These are phyloP conservation scores for Medauroidea extradentata DNA, from an alignment of 1,140 invertebrate genomes.

Conservation along the genomic window DNA sequence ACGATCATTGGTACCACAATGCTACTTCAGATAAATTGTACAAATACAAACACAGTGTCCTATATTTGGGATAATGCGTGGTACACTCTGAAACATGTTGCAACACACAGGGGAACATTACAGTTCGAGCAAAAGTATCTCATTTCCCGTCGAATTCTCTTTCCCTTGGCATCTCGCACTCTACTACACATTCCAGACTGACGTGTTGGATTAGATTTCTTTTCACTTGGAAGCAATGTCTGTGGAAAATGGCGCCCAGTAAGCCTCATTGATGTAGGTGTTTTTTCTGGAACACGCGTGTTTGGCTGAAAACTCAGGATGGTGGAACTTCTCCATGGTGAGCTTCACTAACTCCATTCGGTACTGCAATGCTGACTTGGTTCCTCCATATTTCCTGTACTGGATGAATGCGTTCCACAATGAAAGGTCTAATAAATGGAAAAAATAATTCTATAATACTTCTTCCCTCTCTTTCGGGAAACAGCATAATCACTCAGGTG, in stretches of 20 bases:
- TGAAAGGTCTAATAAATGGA: not conserved
- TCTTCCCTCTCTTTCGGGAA: slow-evolving; percentile 7
- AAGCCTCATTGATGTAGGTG: too few relatives aligned
- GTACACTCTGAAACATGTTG: slow-evolving; percentile 6
- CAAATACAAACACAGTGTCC: too few relatives aligned
- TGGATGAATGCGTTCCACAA: not conserved
- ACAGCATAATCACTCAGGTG: slow-evolving; percentile 2
- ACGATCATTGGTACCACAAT: too few relatives aligned
- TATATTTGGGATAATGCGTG: too few relatives aligned
- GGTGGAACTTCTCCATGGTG: too few relatives aligned
- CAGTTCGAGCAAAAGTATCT: slow-evolving; percentile 1
- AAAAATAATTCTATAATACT: not conserved
- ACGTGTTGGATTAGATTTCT: not conserved
- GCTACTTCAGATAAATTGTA: too few relatives aligned
- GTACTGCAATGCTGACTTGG: too few relatives aligned
- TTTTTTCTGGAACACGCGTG: not conserved
- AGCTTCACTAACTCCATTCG: too few relatives aligned
- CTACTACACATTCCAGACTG: not conserved
- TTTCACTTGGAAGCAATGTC: too few relatives aligned
- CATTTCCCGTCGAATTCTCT: not conserved
- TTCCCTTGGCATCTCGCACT: slow-evolving; percentile 1
- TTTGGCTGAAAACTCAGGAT: not conserved
- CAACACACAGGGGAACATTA: too few relatives aligned
- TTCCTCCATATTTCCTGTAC: too few relatives aligned
- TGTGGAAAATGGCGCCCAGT: too few relatives aligned